Percentiles rank a stretch among this genome's conserved stretches.
These are phyloP conservation scores for Callospermophilus lateralis DNA, from an alignment of 2,113 vertebrate genomes.

Conservation along the genomic window DNA sequence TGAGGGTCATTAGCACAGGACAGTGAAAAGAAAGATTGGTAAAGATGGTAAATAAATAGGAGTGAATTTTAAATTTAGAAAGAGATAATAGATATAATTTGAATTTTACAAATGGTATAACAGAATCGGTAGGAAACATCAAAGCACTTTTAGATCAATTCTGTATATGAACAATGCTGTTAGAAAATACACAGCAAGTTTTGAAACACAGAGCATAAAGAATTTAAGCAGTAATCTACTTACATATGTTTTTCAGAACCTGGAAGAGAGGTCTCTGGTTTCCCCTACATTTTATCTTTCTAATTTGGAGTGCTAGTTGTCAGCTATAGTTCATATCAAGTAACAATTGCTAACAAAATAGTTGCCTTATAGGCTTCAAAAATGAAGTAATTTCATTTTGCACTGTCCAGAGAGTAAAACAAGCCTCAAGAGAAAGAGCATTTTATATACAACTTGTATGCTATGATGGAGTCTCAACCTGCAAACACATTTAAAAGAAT, in stretches of 20 bases:
- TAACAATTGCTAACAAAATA: neutral
- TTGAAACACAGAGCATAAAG: neutral
- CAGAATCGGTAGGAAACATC: neutral
- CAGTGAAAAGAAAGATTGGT: neutral
- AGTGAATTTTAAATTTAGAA: conserved; percentile 38
- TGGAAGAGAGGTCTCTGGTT: neutral
- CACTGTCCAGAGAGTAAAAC: neutral
- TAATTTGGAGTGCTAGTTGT: neutral
- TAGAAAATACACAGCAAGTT: conserved; percentile 16
- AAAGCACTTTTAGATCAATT: neutral
- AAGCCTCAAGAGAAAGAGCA: neutral
- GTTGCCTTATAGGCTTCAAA: neutral
- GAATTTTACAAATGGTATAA: neutral
- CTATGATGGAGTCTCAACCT: neutral
- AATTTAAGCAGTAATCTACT: neutral
- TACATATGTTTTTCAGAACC: neutral
- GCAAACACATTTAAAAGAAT: conserved; percentile 5
- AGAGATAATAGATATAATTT: neutral
- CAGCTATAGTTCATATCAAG: neutral
- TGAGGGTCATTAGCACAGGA: neutral
- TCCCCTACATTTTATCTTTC: conserved; percentile 19
- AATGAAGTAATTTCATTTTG: conserved; percentile 25
- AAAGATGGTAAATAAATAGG: neutral
- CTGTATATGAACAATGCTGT: neutral
- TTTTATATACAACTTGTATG: neutral